These are phyloP conservation scores for Clarias pachynema DNA, from an alignment of 2,797 vertebrate genomes.

Conservation along the genomic window DNA sequence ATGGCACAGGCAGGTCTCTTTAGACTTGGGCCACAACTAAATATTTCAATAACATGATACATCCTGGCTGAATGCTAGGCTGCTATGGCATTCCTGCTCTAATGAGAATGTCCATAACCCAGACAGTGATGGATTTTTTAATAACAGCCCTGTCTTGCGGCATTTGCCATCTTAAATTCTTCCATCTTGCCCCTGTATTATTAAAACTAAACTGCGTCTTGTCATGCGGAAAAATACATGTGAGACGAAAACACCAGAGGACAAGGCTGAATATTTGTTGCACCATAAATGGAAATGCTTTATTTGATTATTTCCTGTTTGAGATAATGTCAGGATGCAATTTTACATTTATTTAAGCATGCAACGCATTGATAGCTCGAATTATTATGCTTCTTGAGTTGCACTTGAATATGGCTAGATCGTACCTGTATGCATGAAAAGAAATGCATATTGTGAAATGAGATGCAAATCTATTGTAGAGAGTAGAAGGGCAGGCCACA, in stretches of 20 bases:
- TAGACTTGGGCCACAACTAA: conserved; percentile 6
- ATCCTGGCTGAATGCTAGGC: conserved; percentile 5
- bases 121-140: conserved; percentile 55
- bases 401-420: background rate
- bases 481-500: conserved; percentile 49
- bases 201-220: conserved; percentile 40
- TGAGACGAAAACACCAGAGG: conserved; percentile 19
- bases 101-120: conserved; percentile 42
- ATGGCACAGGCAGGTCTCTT: background rate
- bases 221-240: conserved; percentile 17
- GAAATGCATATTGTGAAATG: conserved; percentile 40
- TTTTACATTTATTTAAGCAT: conserved; percentile 3
- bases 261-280: conserved; percentile 32
- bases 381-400: conserved; percentile 8
- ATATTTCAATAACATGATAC: conserved; percentile 15
- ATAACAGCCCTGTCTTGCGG: conserved; percentile 45
- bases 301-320: conserved; percentile 35
- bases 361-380: background rate
- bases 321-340: background rate
- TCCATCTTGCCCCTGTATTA: conserved; percentile 35
- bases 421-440: conserved; percentile 6
- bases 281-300: conserved; percentile 10
- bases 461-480: conserved; percentile 48
- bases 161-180: conserved; percentile 42
- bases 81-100: conserved; percentile 25